These are phyloP conservation scores for Pangasius krempfi DNA, from an alignment of 2,797 vertebrate species.

Conservation along the genomic window DNA sequence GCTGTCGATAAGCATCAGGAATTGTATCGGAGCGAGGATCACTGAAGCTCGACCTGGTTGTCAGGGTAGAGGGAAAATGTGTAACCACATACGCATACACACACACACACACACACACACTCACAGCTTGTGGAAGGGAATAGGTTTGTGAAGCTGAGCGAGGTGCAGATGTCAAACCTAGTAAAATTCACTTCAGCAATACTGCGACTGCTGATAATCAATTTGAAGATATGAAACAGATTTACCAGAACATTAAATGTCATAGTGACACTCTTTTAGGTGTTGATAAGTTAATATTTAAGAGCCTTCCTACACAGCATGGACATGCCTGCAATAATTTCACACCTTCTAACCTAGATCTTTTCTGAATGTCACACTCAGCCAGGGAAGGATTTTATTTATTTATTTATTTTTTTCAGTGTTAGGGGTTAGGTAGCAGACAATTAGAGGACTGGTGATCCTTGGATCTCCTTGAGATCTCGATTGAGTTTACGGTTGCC, in stretches of 20 bases:
- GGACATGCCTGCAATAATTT: slow-evolving; percentile 84
- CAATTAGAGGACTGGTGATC: not conserved
- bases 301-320: slow-evolving; percentile 75
- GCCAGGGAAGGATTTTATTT: not conserved
- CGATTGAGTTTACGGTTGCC: not conserved
- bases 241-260: slow-evolving; percentile 21
- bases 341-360: slow-evolving; percentile 79
- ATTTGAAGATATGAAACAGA: slow-evolving; percentile 22
- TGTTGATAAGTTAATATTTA: slow-evolving; percentile 74
- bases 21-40: slow-evolving; percentile 61
- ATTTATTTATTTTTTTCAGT: not conserved
- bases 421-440: not conserved
- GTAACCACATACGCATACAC: slow-evolving; percentile 16
- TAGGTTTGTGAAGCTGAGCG: slow-evolving; percentile 2
- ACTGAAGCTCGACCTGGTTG: slow-evolving; percentile 74
- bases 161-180: slow-evolving; percentile 7
- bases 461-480: not conserved
- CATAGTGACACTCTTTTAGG: not conserved
- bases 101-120: not conserved
- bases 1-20: slow-evolving; percentile 76
- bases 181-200: slow-evolving; percentile 1
- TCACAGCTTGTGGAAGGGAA: not conserved
- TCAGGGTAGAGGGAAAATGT: slow-evolving; percentile 69
- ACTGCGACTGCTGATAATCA: slow-evolving; percentile 11
- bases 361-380: not conserved